Evolutionary conservation across 2,113 vertebrate species (phyloP).

Genomic region (Lasiurus cinereus): DNA sequence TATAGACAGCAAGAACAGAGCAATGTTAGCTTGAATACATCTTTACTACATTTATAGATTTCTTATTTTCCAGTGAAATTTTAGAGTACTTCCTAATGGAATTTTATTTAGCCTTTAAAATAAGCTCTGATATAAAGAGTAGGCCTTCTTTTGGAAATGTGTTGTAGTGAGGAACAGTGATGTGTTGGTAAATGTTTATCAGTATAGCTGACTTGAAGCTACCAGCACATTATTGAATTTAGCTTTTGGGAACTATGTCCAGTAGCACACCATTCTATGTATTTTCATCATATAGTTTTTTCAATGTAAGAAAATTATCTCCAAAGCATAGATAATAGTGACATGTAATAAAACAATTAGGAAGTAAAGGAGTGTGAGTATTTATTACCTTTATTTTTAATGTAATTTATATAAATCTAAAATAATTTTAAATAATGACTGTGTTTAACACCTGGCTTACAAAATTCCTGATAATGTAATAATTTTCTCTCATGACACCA

Average conservation of each 20-base stretch:
- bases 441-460: not conserved
- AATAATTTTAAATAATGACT: not conserved
- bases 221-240: not conserved
- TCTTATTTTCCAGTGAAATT: not conserved
- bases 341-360: not conserved
- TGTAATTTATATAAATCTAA: not conserved
- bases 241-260: not conserved
- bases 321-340: not conserved
- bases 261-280: not conserved
- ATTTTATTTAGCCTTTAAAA: constrained; percentile 15
- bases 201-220: not conserved
- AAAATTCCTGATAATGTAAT: not conserved
- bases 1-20: not conserved
- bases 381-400: constrained; percentile 42
- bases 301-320: not conserved
- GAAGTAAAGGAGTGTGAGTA: not conserved
- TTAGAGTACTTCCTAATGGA: not conserved
- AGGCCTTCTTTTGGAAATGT: not conserved
- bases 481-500: not conserved
- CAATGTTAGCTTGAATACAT: not conserved
- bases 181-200: not conserved
- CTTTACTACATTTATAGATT: not conserved
- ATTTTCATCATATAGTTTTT: not conserved
- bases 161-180: not conserved
- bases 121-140: not conserved